Percentiles rank a stretch among this genome's conserved stretches.
These are phyloP conservation scores for Dermolepida albohirtum DNA, from an alignment of 2,888 invertebrate species.

Conservation along the genomic window DNA sequence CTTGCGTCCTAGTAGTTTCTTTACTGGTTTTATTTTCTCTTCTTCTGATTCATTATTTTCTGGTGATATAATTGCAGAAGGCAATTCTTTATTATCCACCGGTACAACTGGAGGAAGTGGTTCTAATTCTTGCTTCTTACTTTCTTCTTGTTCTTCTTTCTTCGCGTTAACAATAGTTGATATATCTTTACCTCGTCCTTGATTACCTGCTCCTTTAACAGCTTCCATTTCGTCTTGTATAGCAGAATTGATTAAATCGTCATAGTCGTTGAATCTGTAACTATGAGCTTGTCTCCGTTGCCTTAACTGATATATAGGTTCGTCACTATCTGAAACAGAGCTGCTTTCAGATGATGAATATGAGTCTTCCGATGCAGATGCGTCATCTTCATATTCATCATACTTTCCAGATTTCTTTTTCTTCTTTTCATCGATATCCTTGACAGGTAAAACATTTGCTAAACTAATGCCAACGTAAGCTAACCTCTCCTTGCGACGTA, in stretches of 20 bases:
- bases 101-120: constrained; percentile 43
- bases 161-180: constrained; percentile 87
- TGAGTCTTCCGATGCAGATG: constrained; percentile 51
- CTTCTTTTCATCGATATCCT: constrained; percentile 47
- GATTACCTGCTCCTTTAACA: constrained; percentile 82
- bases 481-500: constrained; percentile 75
- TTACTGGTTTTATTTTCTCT: constrained; percentile 57
- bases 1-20: constrained; percentile 65
- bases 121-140: constrained; percentile 42
- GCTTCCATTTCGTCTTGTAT: constrained; percentile 83
- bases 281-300: constrained; percentile 84
- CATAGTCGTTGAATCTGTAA: constrained; percentile 92
- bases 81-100: constrained; percentile 41
- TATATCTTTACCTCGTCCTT: constrained; percentile 91
- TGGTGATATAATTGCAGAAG: constrained; percentile 41
- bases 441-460: constrained; percentile 74
- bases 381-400: constrained; percentile 53
- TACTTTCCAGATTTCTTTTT: constrained; percentile 60
- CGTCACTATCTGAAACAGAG: constrained; percentile 68
- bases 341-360: constrained; percentile 41
- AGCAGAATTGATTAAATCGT: constrained; percentile 94
- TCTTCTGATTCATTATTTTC: constrained; percentile 59
- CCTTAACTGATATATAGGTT: constrained; percentile 86
- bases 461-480: constrained; percentile 82
- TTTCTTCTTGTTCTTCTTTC: constrained; percentile 67